These are phyloP conservation scores for Pao palembangensis DNA, from an alignment of 2,113 vertebrate genomes.

Conservation along the genomic window DNA sequence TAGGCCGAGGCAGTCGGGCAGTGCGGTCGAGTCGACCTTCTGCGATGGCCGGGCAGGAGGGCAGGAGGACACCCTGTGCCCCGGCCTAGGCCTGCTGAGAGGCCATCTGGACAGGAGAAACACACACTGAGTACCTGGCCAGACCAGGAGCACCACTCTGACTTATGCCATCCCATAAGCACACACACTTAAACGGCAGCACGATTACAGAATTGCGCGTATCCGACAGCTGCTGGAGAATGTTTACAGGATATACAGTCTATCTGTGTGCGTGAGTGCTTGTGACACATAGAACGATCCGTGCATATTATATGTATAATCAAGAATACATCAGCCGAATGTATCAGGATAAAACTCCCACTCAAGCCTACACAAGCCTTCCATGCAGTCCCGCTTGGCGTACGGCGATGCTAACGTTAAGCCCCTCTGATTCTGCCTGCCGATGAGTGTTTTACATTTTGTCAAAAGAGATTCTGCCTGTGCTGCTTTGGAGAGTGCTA, in stretches of 20 bases:
- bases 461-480: constrained; percentile 69
- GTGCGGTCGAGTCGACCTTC: constrained; percentile 72
- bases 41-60: constrained; percentile 63
- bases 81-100: constrained; percentile 63
- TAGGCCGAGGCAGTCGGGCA: constrained; percentile 43
- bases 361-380: constrained; percentile 63
- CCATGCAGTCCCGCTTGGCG: constrained; percentile 48
- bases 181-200: constrained; percentile 16
- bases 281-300: constrained; percentile 44
- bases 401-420: constrained; percentile 56
- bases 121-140: constrained; percentile 72
- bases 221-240: not conserved
- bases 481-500: constrained; percentile 69
- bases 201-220: constrained; percentile 3
- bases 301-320: constrained; percentile 53
- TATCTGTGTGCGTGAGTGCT: constrained; percentile 16
- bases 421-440: constrained; percentile 58
- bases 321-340: constrained; percentile 49
- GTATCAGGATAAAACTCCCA: constrained; percentile 61
- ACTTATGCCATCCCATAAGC: constrained; percentile 48
- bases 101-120: constrained; percentile 75
- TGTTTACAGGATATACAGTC: constrained; percentile 14
- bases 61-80: constrained; percentile 70
- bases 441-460: constrained; percentile 72
- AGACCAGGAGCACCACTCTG: constrained; percentile 63